Conservation (phyloP, 2,888 invertebrate genomes). For the Homarus gammarus region DNA sequence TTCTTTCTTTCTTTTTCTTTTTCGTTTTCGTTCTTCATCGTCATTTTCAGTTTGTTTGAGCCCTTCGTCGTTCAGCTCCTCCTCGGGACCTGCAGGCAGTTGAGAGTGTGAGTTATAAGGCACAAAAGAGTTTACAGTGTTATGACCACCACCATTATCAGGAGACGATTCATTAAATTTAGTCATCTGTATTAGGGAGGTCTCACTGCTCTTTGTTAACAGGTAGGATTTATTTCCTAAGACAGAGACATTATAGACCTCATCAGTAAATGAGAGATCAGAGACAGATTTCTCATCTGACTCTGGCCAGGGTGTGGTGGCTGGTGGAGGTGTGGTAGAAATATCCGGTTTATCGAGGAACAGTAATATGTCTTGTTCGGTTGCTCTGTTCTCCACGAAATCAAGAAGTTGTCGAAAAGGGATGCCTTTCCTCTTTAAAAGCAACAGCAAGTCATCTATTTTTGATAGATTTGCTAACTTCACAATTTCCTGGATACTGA, state of each 20-base stretch:
- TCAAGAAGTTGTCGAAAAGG: constrained; percentile 21
- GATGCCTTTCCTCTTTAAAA: constrained; percentile 39
- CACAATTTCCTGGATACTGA: constrained; percentile 39
- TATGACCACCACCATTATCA: neutral
- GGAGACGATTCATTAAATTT: too few relatives aligned
- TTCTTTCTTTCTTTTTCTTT: neutral
- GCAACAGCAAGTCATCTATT: constrained; percentile 10
- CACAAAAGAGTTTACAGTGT: neutral
- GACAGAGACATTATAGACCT: neutral
- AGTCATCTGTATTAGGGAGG: neutral
- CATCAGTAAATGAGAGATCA: neutral
- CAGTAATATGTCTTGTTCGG: constrained; percentile 21
- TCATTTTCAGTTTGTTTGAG: neutral
- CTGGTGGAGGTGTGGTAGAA: neutral
- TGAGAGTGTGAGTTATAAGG: neutral
- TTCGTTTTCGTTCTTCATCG: constrained; percentile 4
- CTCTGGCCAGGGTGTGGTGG: neutral
- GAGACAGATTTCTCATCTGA: neutral
- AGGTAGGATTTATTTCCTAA: neutral
- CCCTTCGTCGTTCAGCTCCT: constrained; percentile 8
- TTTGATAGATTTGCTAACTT: constrained; percentile 10
- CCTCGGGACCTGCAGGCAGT: constrained; percentile 4
- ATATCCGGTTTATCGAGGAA: constrained; percentile 20
- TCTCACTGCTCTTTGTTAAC: neutral
- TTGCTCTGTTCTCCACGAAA: constrained; percentile 31